Base-by-base conservation (phyloP, 2,797 vertebrate genomes). In the Melanotaenia maccullochi region DNA sequence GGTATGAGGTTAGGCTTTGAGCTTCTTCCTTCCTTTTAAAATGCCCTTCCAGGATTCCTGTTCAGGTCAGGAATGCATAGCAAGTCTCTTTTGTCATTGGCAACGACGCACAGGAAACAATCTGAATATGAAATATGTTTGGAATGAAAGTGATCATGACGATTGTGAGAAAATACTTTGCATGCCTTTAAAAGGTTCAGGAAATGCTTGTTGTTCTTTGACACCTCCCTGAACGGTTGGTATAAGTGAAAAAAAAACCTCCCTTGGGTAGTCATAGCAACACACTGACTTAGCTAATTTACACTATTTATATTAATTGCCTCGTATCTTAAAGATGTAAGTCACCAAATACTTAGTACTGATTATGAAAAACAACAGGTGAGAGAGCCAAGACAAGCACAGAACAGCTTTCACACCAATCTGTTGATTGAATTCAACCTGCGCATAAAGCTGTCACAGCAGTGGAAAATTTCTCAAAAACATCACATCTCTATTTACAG, bases 21-120 rank as follows among this genome's bases (percentile, higher is more conserved):
- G 61, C 69, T 74, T 38, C 76, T 89, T 91, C 89, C 90, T 92
- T 87, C 83, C 84, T 82, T 61, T 75, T 59, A 75, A 72, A 81
- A 60, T 52, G 60, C 64, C 71, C 82, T 86, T 89, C 75, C 73
- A 88, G 81, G 79, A 89, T 85, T 87, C 62, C 70, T 75, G 77
- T 69, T 76, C 66, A 78, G 73, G 70, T 87, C 70, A 84, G 59
- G 71, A 89, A 84, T 73, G 57, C 36, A 60, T 20, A 52, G 52
- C 74, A 57, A 22, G 0, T 2, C 9, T 75, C 22, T 68, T 71
- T 78, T 73, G 60, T 76, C 65, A 66, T 20, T 24, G 61, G 70
- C 52, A 47, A 18, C 20, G 60, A 52, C 25, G n/a, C n/a, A 67
- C 7, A 25, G 54, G 40, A 73, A 60, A 72, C n/a, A 22, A 36